Evolutionary conservation across 2,888 invertebrate genomes (phyloP), one percentile per base, ranked within the genome.

Genomic region (Caenorhabditis sp.): DNA sequence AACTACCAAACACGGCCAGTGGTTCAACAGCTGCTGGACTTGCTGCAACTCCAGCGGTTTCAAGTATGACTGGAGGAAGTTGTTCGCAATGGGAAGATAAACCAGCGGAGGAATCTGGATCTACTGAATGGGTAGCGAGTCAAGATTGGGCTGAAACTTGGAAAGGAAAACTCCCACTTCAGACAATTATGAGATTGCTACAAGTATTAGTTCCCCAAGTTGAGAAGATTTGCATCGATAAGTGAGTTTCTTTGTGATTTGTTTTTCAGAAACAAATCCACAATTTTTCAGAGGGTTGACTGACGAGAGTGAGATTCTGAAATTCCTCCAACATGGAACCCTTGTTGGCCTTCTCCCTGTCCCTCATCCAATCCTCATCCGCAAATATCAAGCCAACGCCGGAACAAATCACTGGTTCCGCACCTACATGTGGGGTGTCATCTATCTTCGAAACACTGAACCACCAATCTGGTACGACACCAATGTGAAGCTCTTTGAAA

Each of bases 391-490:
- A 90, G 78, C 97, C 59, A 99, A 99, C 90, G 92, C 93, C 49
- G 97, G 97, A 74, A 99, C 99, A 0, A 97, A 97, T 27, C 95
- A 96, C 87, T 99, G 99, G 99, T 99, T 99, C 90, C 91, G 97
- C 66, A 99, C 97, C 0, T 99, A 99, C 89, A 94, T 99, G 92
- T 99, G 97, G 97, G 99, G 97, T 61, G 95, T 99, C 65, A 97
- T 99, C 82, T 99, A 99, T 90, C 91, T 57, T 90, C 94, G 96
- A 86, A 99, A 99, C 90, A 93, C 96, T 64, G 97, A 97, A 88
- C 99, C 99, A 14, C 97, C 99, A 0, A 93, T 99, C 82, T 99
- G 99, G 99, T 97, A 97, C 89, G 97, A 99, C 89, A 99, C 99
- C 0, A 95, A 97, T 88, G 97, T 99, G 61, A 97, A 97, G 89